Base-by-base conservation (phyloP, 2,113 vertebrate species). In the Oxygymnocypris stewartii region DNA sequence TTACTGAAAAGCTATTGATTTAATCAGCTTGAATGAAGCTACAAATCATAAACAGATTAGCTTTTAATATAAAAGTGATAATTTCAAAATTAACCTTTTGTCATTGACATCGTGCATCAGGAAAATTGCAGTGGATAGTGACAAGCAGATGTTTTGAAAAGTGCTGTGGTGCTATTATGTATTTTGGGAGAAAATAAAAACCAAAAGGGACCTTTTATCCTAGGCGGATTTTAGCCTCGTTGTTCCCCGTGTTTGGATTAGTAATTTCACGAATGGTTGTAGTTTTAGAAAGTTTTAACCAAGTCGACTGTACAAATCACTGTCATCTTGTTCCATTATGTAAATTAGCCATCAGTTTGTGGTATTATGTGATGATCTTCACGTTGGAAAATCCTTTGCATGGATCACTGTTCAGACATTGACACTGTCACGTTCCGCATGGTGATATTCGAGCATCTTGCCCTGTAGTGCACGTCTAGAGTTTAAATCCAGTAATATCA, bases 401-500 rank as follows among this genome's bases (percentile, higher is more conserved):
- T 71, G 44, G 81, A 82, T 71, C 25, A 3, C 81, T 28, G 63
- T 82, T 82, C 69, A 57, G 31, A 84, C 82, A 9, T 25, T 71
- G 82, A 82, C 80, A 82, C 63, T 65, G 63, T 82, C 49, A 57
- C 8, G 35, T 57, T 73, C 69, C 23, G 23, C 69, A 42, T 42
- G 76, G 63, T 71, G 49, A 75, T 75, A 40, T 84, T 84, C 69
- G 11, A 42, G 82, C 49, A 59, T 73, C 67, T 84, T 59, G 31
- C 20, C 49, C 49, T 82, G 4, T 28, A 49, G 42, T 69, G 80
- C 61, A 67, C 40, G 4, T 86, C 76, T 31, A 51, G 69, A 92
- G 84, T 87, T 89, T 86, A 84, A 88, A 90, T 87, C 80, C 82
- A 88, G 87, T 91, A 84, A 88, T 79, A 77, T 88, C 71, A 42